Percentiles rank a stretch among this genome's conserved stretches.
Evolutionary conservation across 2,113 vertebrate species (phyloP).

Genomic region (Microcebus murinus): DNA sequence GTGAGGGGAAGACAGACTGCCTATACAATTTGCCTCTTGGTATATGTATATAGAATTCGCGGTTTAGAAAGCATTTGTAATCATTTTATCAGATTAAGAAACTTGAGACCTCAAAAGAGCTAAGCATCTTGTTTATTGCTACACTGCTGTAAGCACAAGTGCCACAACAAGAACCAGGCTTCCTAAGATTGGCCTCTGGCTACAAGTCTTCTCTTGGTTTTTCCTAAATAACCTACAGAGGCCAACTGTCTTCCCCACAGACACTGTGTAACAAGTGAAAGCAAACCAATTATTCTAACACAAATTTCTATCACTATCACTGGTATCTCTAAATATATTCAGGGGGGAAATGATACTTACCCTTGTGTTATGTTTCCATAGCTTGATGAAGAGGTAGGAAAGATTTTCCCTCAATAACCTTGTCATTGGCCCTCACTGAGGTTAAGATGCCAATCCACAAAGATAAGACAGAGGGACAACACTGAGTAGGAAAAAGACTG

Average conservation of each 20-base stretch:
- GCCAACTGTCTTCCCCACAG: not conserved
- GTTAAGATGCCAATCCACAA: not conserved
- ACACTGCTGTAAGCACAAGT: not conserved
- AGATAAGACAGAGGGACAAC: not conserved
- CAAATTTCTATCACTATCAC: conserved; percentile 18
- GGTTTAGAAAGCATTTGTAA: not conserved
- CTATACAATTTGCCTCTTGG: not conserved
- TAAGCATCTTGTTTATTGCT: not conserved
- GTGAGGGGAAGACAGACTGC: not conserved
- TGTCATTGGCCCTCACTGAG: conserved; percentile 19
- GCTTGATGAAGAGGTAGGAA: not conserved
- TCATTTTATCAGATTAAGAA: not conserved
- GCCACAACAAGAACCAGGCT: not conserved
- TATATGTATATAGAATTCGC: not conserved
- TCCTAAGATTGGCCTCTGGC: not conserved
- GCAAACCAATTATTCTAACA: not conserved
- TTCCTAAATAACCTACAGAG: not conserved
- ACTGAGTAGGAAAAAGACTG: not conserved
- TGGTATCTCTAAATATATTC: not conserved
- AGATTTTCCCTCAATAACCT: not conserved
- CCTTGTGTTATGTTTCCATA: not conserved
- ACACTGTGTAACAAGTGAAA: not conserved
- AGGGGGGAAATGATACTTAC: not conserved
- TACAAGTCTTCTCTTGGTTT: not conserved
- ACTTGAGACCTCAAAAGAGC: not conserved